Conservation (phyloP, 2,888 invertebrate genomes). For the Patella pellucida region DNA sequence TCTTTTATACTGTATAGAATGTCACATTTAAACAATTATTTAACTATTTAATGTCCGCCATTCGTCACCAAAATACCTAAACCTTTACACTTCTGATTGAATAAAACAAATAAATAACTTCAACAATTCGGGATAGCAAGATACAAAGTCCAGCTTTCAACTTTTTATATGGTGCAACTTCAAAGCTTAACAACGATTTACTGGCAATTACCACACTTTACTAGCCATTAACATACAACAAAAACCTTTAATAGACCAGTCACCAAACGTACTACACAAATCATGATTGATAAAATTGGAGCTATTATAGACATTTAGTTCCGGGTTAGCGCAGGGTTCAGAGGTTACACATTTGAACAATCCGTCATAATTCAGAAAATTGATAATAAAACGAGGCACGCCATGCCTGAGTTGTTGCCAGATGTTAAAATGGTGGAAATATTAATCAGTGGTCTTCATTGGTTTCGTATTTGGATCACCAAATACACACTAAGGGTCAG, state of each 20-base stretch:
- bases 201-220: conserved; percentile 2
- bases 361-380: conserved; percentile 6
- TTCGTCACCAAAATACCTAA: no score
- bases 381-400: neutral
- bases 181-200: neutral
- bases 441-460: neutral
- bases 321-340: neutral
- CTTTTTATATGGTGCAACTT: neutral
- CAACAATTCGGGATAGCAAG: neutral
- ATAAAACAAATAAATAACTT: conserved; percentile 10
- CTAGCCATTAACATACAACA: conserved; percentile 2
- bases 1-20: no score
- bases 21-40: no score
- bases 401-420: conserved; percentile 7
- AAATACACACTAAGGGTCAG: no score
- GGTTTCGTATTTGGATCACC: neutral
- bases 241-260: conserved; percentile 2
- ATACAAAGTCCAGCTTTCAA: neutral
- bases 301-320: conserved; percentile 11
- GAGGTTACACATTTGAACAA: conserved; percentile 10
- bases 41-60: no score
- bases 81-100: neutral
- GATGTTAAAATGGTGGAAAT: neutral
- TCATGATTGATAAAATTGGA: conserved; percentile 1
- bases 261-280: neutral